Base-by-base conservation (phyloP, 2,797 vertebrate species). In the Psittacula echo region DNA sequence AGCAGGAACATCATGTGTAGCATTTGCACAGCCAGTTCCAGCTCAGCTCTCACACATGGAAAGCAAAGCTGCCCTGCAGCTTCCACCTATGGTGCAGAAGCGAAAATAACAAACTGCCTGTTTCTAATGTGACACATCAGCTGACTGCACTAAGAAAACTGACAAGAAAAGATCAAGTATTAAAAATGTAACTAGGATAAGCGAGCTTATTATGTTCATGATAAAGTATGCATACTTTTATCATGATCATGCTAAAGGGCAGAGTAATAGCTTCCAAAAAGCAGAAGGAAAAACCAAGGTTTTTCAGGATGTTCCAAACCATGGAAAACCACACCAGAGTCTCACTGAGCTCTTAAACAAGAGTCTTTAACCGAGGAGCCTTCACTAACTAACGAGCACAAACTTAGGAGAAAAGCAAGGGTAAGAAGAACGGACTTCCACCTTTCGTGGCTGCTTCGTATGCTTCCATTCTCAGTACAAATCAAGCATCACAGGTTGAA, bases 401-500 rank as follows among this genome's bases (percentile, higher is more conserved):
- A 80, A 79, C 24, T 4, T 13, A 13, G 17, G n/a, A 94, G n/a
- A n/a, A 76, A 88, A 86, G 32, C 51, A 74, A 79, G 64, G 7
- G 18, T 8, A 79, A 82, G 39, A 82, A 65, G 15, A 53, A 39
- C 70, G 75, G 53, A 30, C 37, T 30, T 11, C 7, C 23, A 76
- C 50, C n/a, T 90, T 94, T 76, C 29, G 21, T 2, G 9, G 27
- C 37, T 47, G 67, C n/a, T 95, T 60, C 77, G 81, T 39, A 41
- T 39, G 60, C 42, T 78, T 91, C 54, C 32, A 76, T 67, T 71
- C 67, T 53, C 50, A n/a, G 56, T 56, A 79, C 71, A 95, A 75
- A 93, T 58, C 51, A 74, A 91, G 80, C 83, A 85, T 66, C 64
- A 85, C 85, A 87, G 71, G 90, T 18, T 61, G 48, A 95, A 86